These are phyloP conservation scores for Arion vulgaris DNA, from an alignment of 1,140 invertebrate genomes.

Conservation along the genomic window DNA sequence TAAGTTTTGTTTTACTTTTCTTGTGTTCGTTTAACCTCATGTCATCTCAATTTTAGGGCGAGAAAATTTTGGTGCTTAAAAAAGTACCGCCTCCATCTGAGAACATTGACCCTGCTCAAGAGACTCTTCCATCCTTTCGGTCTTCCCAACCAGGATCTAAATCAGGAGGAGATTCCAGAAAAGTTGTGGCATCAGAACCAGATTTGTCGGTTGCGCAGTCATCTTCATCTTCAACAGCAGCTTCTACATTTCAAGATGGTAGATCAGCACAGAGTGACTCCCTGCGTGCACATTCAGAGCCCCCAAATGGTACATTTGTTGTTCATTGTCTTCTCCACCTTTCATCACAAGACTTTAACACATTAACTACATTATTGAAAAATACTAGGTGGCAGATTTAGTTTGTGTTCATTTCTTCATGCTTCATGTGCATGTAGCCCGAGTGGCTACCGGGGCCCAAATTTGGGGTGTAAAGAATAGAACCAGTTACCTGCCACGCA, in stretches of 20 bases:
- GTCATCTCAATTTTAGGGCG: constrained; percentile 40
- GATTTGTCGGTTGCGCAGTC: neutral
- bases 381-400: too few relatives aligned
- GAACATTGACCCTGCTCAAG: neutral
- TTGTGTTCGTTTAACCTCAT: too few relatives aligned
- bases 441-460: too few relatives aligned
- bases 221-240: neutral
- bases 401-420: too few relatives aligned
- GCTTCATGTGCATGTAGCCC: too few relatives aligned
- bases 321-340: neutral
- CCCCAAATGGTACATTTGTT: constrained; percentile 31
- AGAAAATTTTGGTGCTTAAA: constrained; percentile 59
- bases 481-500: too few relatives aligned
- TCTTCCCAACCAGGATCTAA: neutral
- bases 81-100: constrained; percentile 47
- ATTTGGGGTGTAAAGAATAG: too few relatives aligned
- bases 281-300: constrained; percentile 46
- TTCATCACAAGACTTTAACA: too few relatives aligned
- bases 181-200: constrained; percentile 2
- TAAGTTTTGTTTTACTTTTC: too few relatives aligned
- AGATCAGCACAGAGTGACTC: constrained; percentile 5
- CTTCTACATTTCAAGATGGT: neutral
- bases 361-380: too few relatives aligned
- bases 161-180: neutral
- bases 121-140: neutral